Evolutionary conservation across 2,797 vertebrate species (phyloP).

Genomic region (Gallinago solitaria): DNA sequence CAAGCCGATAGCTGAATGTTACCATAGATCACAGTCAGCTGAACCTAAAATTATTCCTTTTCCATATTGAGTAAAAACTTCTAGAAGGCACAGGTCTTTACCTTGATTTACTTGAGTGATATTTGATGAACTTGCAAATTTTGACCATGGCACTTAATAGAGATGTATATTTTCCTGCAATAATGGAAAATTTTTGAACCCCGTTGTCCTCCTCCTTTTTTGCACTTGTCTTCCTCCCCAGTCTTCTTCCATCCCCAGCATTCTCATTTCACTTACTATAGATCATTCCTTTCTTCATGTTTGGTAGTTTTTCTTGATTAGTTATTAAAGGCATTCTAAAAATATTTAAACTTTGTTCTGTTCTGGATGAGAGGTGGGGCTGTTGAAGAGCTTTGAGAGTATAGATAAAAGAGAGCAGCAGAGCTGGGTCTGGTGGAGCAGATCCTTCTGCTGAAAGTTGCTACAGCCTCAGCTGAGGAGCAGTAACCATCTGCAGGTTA

Average conservation of each 20-base stretch:
- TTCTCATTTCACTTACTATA: not conserved
- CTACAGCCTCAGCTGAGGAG: not conserved
- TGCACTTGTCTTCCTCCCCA: not conserved
- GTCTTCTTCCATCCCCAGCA: not conserved
- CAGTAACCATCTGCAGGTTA: fast-evolving
- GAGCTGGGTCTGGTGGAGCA: not conserved
- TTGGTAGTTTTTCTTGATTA: not conserved
- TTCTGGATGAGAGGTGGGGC: not conserved
- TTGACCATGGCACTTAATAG: not conserved
- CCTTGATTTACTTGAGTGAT: not conserved
- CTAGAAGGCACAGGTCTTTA: not conserved
- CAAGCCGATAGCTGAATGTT: not conserved
- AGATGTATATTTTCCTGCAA: not conserved
- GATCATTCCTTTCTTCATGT: not conserved
- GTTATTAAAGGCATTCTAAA: not conserved
- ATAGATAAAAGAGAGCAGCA: not conserved
- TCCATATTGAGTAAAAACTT: not conserved
- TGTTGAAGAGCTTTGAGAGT: not conserved
- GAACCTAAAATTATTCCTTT: not conserved
- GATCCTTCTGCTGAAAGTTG: not conserved
- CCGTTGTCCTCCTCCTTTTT: not conserved
- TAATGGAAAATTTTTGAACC: not conserved
- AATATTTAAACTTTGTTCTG: not conserved
- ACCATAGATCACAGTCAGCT: not conserved
- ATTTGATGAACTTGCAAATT: not conserved